phyloP scores from a whole-genome alignment of 2,888 invertebrate genomes.

The Acanthosepion pharaonis region DNA sequence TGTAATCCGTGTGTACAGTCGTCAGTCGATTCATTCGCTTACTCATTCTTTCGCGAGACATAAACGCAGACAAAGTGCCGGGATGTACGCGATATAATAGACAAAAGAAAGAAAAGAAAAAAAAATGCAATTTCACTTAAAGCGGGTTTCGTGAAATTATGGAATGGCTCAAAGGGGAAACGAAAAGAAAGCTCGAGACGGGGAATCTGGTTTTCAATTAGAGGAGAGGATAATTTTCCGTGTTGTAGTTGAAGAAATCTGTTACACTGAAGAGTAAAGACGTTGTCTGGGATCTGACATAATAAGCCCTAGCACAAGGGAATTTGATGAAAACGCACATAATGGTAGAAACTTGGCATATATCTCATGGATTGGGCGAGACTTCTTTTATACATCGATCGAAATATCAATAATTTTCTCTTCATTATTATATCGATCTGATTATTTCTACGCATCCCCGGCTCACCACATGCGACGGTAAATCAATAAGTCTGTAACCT shows the following conservation, averaged over 20 bases:
- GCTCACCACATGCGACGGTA: background rate
- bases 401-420: background rate
- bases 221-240: background rate
- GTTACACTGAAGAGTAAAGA: background rate
- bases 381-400: background rate
- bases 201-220: background rate
- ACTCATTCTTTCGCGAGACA: constrained; percentile 15
- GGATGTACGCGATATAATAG: background rate
- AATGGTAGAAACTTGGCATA: background rate
- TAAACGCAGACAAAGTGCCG: background rate
- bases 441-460: background rate
- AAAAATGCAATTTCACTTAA: background rate
- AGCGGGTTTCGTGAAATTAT: background rate
- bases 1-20: background rate
- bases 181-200: background rate
- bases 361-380: background rate
- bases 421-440: background rate
- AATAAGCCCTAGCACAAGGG: background rate
- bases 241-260: background rate
- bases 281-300: background rate
- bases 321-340: background rate
- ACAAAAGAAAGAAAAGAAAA: background rate
- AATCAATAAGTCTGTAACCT: background rate
- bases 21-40: background rate
- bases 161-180: background rate